Evolutionary conservation across 1,140 invertebrate genomes (phyloP), one percentile per base, ranked within the genome.

Genomic region (Drosophila orena): DNA sequence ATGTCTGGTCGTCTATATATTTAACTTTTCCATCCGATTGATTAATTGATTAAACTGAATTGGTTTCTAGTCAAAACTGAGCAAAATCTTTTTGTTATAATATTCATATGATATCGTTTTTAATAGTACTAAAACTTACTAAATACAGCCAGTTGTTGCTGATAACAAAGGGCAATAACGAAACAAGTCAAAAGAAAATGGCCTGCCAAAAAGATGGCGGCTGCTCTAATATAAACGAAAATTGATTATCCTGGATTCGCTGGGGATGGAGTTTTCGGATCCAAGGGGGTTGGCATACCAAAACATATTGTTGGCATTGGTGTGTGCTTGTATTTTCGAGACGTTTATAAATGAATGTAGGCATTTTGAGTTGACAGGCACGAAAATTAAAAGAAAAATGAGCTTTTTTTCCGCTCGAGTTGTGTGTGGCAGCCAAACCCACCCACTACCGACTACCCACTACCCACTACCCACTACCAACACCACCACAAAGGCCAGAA

Each of bases 341-440:
- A 84, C 84, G 84, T 88, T 91, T 91, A 88, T 91, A 91, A 91
- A 91, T 91, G 88, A 84, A 91, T 65, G 83, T 81, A 89, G 83
- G 84, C 88, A 78, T 91, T 91, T 88, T 91, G 89, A 91, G 88
- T 91, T 91, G 88, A 91, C 88, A 91, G 88, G 73, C 88, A 91
- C 88, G 88, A 91, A 91, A 91, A 91, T 91, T 80, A 91, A 83
- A 91, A 91, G 88, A 91, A 91, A 91, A 91, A 91, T 89, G 84
- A 84, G 84, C 84, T 89, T 89, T 78, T 73, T 88, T 66, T 30
- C 7, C 73, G 49, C 54, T 81, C 59, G 49, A 34, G 42, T 53
- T 61, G n/a, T 42, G n/a, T 42, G 24, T 53, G 54, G 52, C 53
- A 47, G 35, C 52, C 42, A 60, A 43, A 38, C 38, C 70, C 55